Base-by-base conservation (phyloP, 2,797 vertebrate genomes). In the Heterohyrax brucei region DNA sequence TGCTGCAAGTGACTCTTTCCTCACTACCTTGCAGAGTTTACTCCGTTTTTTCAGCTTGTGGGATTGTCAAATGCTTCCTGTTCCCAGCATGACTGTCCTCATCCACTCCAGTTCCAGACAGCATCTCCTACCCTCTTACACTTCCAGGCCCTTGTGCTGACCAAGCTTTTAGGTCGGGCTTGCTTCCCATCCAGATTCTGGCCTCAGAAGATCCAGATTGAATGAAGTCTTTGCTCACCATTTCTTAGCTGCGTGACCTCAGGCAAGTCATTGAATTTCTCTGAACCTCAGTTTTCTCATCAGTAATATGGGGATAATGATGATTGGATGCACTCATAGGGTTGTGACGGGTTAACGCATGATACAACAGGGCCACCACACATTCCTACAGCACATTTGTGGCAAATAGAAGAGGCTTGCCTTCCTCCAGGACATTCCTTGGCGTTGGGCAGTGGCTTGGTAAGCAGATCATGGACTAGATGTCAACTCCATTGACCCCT, bases 351-450 rank as follows among this genome's bases (percentile, higher is more conserved):
- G 62, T 1, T 33, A 70, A 70, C 12, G 1, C 56, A 33, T 8
- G 56, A 8, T 1, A 2, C 6, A 4, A 1, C 0, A 0, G 24
- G 61, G 5, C 33, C 61, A 1, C n/a, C 2, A n/a, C 6, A 1
- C 0, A 6, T 33, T 30, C 72, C 18, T 6, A 0, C 0, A 14
- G 16, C 12, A 5, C 8, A 1, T 50, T 28, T 12, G 46, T 39
- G 21, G 70, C 24, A 50, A 50, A 39, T 1, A 8, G 4, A 18
- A 61, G 33, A 66, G 53, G 2, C 0, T 2, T 6, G 2, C 3
- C 0, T 28, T 22, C 56, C 28, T 59, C 48, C 56, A 4, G 84
- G 26, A 30, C 46, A 1, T 1, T 4, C 1, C 33, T 3, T 44
- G 61, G 3, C 10, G 1, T 1, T 1, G 16, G 44, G 0, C 72